These are phyloP conservation scores for Hyposmocoma kahamanoa DNA, from an alignment of 1,140 invertebrate species.

Conservation along the genomic window DNA sequence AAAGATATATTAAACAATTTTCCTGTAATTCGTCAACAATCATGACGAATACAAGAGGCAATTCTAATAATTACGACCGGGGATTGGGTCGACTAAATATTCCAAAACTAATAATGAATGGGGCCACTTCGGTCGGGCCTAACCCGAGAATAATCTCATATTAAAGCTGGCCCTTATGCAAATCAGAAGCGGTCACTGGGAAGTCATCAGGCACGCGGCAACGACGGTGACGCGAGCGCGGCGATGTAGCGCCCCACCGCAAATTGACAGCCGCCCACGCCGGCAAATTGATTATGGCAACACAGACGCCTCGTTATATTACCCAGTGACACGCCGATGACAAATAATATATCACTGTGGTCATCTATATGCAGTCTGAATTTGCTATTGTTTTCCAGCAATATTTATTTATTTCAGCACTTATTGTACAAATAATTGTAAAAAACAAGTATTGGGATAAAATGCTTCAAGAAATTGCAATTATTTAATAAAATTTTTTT, in stretches of 20 bases:
- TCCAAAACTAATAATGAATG: slow-evolving; percentile 60
- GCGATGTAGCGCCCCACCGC: slow-evolving; percentile 29
- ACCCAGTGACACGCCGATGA: slow-evolving; percentile 34
- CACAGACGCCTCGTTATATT: slow-evolving; percentile 50
- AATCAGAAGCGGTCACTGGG: slow-evolving; percentile 64
- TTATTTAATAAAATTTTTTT: too few relatives aligned
- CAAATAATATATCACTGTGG: slow-evolving; percentile 30
- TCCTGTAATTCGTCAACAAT: slow-evolving; percentile 22
- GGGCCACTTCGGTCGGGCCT: slow-evolving; percentile 32
- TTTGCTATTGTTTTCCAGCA: not conserved
- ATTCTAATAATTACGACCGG: slow-evolving; percentile 32
- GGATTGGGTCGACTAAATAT: slow-evolving; percentile 45
- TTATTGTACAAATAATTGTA: too few relatives aligned
- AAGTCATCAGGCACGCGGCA: slow-evolving; percentile 59
- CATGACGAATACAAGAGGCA: slow-evolving; percentile 24
- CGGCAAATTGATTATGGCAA: slow-evolving; percentile 58
- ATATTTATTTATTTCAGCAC: not conserved
- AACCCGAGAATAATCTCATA: slow-evolving; percentile 63
- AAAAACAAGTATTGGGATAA: too few relatives aligned
- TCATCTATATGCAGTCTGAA: not conserved
- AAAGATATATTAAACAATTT: too few relatives aligned
- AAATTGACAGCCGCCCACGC: slow-evolving; percentile 54
- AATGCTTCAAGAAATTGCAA: too few relatives aligned
- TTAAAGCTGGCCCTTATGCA: slow-evolving; percentile 66
- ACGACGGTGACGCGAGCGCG: slow-evolving; percentile 10